Base-by-base conservation (phyloP, 2,113 vertebrate genomes). In the Rissa tridactyla region DNA sequence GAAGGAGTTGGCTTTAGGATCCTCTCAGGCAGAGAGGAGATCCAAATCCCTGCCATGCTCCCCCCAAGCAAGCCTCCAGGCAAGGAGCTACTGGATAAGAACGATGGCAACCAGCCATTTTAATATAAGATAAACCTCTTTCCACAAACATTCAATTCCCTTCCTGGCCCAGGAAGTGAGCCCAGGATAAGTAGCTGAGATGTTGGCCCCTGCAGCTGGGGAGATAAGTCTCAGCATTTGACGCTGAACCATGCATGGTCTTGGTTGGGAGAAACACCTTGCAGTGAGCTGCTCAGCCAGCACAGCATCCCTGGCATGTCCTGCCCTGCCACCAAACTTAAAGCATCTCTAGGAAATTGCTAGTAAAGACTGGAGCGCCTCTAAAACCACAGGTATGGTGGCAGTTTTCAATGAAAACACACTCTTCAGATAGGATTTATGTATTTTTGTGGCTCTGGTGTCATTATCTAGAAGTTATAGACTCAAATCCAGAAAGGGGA, bases 261-360 rank as follows among this genome's bases (percentile, higher is more conserved):
- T 86, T 58, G 57, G 9, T 47, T 78, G 22, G 17, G 17, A 78
- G n/a, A 92, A 92, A 19, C 11, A 77, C 15, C 32, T 70, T 55
- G 47, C 32, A 86, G n/a, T 2, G 2, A 38, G 10, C 32, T 1
- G 9, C 26, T 71, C 16, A 60, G 21, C 27, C 62, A 83, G 11
- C 18, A n/a, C 2, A 2, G 32, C 49, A 40, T 6, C 8, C 1
- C 23, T 4, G 1, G 10, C 34, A 16, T 26, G 3, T 34, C 21
- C 12, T 58, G 15, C 2, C 1, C 55, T 80, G 40, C 38, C 66
- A 79, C 38, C 61, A 69, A 51, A 68, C 19, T 70, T 78, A 66
- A 25, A 81, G 19, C 27, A 81, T 6, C 25, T 70, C 52, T 62
- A 51, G 46, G 15, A 81, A 77, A 57, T 22, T 52, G 26, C 49